Conservation (phyloP, 2,888 invertebrate genomes). For the Amiota communis region DNA sequence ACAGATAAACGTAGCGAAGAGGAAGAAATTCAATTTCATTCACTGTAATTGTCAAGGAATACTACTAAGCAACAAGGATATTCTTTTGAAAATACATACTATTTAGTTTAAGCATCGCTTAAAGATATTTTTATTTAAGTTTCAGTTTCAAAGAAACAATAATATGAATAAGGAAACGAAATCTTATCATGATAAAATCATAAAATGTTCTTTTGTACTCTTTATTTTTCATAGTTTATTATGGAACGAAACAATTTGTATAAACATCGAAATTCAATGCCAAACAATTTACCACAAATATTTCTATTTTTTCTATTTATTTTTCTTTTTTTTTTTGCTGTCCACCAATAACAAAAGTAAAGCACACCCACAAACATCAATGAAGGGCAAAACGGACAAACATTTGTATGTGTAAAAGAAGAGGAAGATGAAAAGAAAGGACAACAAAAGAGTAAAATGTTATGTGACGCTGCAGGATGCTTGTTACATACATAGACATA, state of each 20-base stretch:
- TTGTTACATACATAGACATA: neutral
- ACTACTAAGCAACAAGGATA: neutral
- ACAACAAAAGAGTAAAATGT: neutral
- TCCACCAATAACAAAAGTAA: slow-evolving; percentile 2
- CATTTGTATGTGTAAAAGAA: neutral
- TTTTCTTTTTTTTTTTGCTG: slow-evolving; percentile 3
- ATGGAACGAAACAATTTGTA: neutral
- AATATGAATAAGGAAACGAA: no score
- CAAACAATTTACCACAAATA: slow-evolving; percentile 25
- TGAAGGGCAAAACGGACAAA: slow-evolving; percentile 16
- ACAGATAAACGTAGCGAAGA: slow-evolving; percentile 9
- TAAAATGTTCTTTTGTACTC: no score
- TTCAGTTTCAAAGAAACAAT: neutral
- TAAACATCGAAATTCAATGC: slow-evolving; percentile 22
- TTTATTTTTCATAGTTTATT: neutral
- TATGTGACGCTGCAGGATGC: neutral
- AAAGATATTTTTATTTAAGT: no score
- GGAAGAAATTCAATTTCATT: slow-evolving; percentile 15
- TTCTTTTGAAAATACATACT: neutral
- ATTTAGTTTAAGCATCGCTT: no score
- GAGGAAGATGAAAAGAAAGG: neutral
- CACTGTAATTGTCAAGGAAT: slow-evolving; percentile 9
- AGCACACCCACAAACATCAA: neutral
- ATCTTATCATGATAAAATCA: no score
- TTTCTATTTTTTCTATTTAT: neutral